Evolutionary conservation across 2,797 vertebrate genomes (phyloP).

Genomic region (Sebastes umbrosus): DNA sequence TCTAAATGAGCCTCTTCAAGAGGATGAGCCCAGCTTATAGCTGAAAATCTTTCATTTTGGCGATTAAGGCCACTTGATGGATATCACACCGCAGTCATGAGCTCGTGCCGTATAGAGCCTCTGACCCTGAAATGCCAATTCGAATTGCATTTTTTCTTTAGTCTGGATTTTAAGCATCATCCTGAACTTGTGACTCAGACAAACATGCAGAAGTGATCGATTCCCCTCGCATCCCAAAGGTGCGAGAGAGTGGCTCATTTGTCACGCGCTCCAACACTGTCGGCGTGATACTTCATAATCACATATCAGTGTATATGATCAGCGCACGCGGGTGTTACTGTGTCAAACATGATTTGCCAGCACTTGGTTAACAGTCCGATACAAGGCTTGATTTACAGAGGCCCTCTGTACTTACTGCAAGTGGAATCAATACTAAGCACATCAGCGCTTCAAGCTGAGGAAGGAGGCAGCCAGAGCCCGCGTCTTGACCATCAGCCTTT

Average conservation of each 20-base stretch:
- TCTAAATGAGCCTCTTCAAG: slow-evolving; percentile 51
- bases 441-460: slow-evolving; percentile 47
- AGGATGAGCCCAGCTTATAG: slow-evolving; percentile 41
- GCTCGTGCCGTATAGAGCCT: not conserved
- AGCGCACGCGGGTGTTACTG: slow-evolving; percentile 24
- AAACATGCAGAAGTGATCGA: slow-evolving; percentile 15
- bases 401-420: slow-evolving; percentile 63
- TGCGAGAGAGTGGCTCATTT: slow-evolving; percentile 4
- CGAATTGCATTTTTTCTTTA: slow-evolving; percentile 2
- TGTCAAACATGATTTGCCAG: slow-evolving; percentile 50
- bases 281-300: slow-evolving; percentile 6
- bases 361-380: slow-evolving; percentile 47
- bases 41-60: slow-evolving; percentile 37
- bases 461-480: slow-evolving; percentile 26
- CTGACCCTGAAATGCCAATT: slow-evolving; percentile 26
- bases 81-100: slow-evolving; percentile 24
- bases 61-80: slow-evolving; percentile 32
- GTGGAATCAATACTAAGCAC: slow-evolving; percentile 70
- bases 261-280: slow-evolving; percentile 18
- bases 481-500: slow-evolving; percentile 39
- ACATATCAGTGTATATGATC: slow-evolving; percentile 27
- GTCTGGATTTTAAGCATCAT: not conserved
- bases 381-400: slow-evolving; percentile 55
- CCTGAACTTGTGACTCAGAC: slow-evolving; percentile 5
- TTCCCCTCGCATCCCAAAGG: not conserved